Percentiles rank a stretch among this genome's conserved stretches.
These are phyloP conservation scores for Odontamblyopus rebecca DNA, from an alignment of 2,797 vertebrate genomes.

Conservation along the genomic window DNA sequence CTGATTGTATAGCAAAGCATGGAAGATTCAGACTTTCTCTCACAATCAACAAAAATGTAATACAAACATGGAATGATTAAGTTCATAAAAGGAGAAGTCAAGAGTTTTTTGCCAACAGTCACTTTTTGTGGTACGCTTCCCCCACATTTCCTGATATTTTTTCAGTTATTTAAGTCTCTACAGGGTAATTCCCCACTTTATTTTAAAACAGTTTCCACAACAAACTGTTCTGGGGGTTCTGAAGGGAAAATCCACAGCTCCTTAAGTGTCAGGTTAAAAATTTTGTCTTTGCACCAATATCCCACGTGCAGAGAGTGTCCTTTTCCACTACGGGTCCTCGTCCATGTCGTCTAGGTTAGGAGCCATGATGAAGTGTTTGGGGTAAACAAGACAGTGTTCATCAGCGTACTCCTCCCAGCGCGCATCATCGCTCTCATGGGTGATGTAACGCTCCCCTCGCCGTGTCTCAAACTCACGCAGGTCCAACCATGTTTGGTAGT, in stretches of 20 bases:
- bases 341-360: slow-evolving; percentile 99
- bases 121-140: slow-evolving; percentile 36
- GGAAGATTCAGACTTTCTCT: slow-evolving; percentile 40
- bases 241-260: slow-evolving; percentile 46
- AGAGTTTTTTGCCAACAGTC: slow-evolving; percentile 42
- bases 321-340: slow-evolving; percentile 87
- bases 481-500: slow-evolving; percentile 98
- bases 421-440: slow-evolving; percentile 95
- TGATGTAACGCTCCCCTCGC: slow-evolving; percentile 96
- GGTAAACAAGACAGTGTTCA: slow-evolving; percentile 88
- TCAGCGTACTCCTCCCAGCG: slow-evolving; percentile 95
- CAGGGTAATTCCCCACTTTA: slow-evolving; percentile 29
- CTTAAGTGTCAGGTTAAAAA: slow-evolving; percentile 46
- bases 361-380: slow-evolving; percentile 98
- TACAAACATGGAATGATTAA: slow-evolving; percentile 64
- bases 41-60: slow-evolving; percentile 30
- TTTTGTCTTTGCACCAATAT: slow-evolving; percentile 35
- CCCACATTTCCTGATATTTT: slow-evolving; percentile 39
- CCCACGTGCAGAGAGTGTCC: slow-evolving; percentile 20
- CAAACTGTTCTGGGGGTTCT: slow-evolving; percentile 54
- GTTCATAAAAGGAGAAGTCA: slow-evolving; percentile 44
- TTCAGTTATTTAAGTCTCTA: slow-evolving; percentile 30
- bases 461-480: slow-evolving; percentile 97
- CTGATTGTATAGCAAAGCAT: slow-evolving; percentile 31
- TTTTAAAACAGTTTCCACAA: slow-evolving; percentile 49